Base-by-base conservation (phyloP, 2,797 vertebrate species). In the Acipenser oxyrinchus region DNA sequence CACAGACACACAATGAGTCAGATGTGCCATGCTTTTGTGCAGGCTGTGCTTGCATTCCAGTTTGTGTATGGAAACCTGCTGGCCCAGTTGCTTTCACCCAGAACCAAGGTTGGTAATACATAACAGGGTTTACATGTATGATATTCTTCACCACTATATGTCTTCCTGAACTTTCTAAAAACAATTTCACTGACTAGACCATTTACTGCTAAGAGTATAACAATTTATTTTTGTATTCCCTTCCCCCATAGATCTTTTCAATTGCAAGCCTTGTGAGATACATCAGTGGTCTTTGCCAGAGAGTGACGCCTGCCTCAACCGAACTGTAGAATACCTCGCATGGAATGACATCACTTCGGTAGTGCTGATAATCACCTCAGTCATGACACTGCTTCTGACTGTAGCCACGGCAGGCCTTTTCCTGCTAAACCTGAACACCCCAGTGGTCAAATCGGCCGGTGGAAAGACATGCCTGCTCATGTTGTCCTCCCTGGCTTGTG, bases 401-500 rank as follows among this genome's bases (percentile, higher is more conserved):
- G 69, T 85, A 37, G 72, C 81, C 75, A 77, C 78, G 0, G 70
- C 86, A 12, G 0, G 78, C 4, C 66, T 90, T 53, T 90, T 94
- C 63, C 76, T 89, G 77, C 67, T 84, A 8, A 77, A 90, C 69
- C 74, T 87, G 63, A 77, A 75, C 71, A 93, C 90, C 0, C 92
- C 90, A 0, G 82, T 94, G 69, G 92, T 90, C 49, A 90, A 87
- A 75, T 94, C 89, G 0, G 93, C 94, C 0, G 91, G 93, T 0
- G 92, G 92, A 8, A 86, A 75, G 71, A 89, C 90, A 74, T 94
- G 92, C 77, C 89, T 95, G 64, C 68, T 93, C 65, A 91, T 94
- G 90, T 77, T 93, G 72, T 68, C 69, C 1, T 76, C 87, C 0
- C 76, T 94, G 65, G 81, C 81, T 0, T 50, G 68, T 5, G 89